Evolutionary conservation across 2,888 invertebrate species (phyloP), one percentile per base, ranked within the genome.

Genomic region (Drosophila trichaetosa): DNA sequence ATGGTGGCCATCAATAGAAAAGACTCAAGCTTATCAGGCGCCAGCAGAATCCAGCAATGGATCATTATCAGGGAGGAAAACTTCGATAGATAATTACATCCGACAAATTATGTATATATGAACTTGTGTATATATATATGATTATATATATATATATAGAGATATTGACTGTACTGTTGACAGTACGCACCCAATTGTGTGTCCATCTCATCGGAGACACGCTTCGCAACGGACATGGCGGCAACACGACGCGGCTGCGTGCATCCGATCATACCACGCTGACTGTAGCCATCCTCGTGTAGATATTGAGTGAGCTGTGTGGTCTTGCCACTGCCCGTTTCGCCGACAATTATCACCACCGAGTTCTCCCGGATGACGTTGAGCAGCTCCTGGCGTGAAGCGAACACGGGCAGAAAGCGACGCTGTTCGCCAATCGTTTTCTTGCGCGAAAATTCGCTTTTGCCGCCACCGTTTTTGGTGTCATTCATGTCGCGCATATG

Each of bases 201-300:
- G 40, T 95, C 95, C 98, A 99, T 99, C 94, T 99, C 99, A 92
- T 99, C 99, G 3, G 99, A 97, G 16, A 99, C 99, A 87, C 99
- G 95, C 93, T 99, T 99, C 1, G 99, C 99, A 0, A 99, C 99
- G 0, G 99, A 98, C 99, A 99, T 99, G 75, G 99, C 99, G 52
- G 99, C 99, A 0, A 99, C 99, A 94, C 98, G 94, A 74, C 99
- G 94, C 0, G 99, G 99, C 93, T 99, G 99, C 0, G 99, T 99
- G 93, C 99, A 99, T 0, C 99, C 99, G 82, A 99, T 97, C 95
- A 97, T 97, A 33, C 99, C 99, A 86, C 96, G 95, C 79, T 95
- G 95, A 86, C 98, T 98, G 94, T 97, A 98, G 0, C 99, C 99
- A 87, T 99, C 99, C 93, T 99, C 99, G 92, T 99, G 98, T 0